Base-by-base conservation (phyloP, 2,113 vertebrate species). In the Sinocyclocheilus grahami region DNA sequence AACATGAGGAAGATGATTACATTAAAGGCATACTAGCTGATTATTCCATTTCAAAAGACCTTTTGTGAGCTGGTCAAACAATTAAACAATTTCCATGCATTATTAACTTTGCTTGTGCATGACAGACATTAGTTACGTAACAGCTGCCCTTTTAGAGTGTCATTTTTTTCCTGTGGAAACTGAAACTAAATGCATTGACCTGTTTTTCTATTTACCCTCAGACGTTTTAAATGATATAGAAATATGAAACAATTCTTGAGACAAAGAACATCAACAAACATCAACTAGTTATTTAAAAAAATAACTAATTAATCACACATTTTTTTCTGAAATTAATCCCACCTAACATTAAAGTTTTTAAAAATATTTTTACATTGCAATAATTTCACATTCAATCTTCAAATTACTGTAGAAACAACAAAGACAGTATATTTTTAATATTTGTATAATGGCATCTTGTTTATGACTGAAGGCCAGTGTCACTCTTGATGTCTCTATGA, bases 31-130 rank as follows among this genome's bases (percentile, higher is more conserved):
- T 4, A 33, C 51, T 18, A 30, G 27, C 27, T 33, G 16, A 78
- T 51, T 55, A 24, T 78, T 55, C 27, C 1, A 53, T 33, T 78
- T 33, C 48, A 78, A 55, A 78, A 51, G 51, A 55, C 16, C 48
- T 55, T 78, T 78, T 55, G 14, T 78, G 51, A 11, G 27, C 76
- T 78, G 13, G 48, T 78, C 16, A 78, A 18, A 20, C n/a, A n/a
- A n/a, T 69, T 22, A 51, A 74, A 30, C 69, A 77, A 46, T 60
- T 67, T 63, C 13, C 46, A 55, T 78, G 18, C 76, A 87, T 51
- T 62, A 9, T 46, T 65, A 12, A 53, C 16, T 78, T 48, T 42
- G 7, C 20, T 39, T 62, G 16, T 62, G 33, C 51, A 72, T 71
- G 51, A 74, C 4, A 1, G 22, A 39, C 51, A 74, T 30, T 63